Evolutionary conservation across 2,113 vertebrate genomes (phyloP).

Genomic region (Stigmatopora argus): DNA sequence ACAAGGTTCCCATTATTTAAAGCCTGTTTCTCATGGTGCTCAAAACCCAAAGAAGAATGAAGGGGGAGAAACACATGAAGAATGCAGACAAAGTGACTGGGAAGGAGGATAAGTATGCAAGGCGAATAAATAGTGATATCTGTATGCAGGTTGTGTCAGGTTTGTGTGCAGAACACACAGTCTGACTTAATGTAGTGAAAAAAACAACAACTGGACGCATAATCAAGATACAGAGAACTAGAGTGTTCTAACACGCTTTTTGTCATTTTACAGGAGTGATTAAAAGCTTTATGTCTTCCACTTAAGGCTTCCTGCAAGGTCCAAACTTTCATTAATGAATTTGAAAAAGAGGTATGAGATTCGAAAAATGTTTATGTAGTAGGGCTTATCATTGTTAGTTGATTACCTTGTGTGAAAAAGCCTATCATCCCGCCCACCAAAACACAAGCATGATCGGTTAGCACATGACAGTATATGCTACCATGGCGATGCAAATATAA

Average conservation of each 20-base stretch:
- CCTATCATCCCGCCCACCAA: neutral
- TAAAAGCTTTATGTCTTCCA: neutral
- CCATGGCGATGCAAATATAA: slow-evolving; percentile 3
- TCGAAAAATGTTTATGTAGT: too few species aligned
- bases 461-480: slow-evolving; percentile 4
- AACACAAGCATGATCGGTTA: neutral
- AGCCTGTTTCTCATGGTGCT: neutral
- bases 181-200: neutral
- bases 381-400: neutral
- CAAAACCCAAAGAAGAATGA: neutral
- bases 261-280: neutral
- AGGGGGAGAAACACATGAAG: neutral
- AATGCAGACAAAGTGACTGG: neutral
- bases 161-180: neutral
- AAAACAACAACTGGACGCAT: neutral
- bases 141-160: neutral
- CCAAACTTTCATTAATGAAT: neutral
- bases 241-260: neutral
- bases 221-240: neutral
- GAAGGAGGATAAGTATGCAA: neutral
- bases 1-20: neutral
- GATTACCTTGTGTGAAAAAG: neutral
- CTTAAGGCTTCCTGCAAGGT: neutral
- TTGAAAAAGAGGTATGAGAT: too few species aligned
- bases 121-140: neutral